phyloP scores from a whole-genome alignment of 2,888 invertebrate species.

The Caenorhabditis plicata region DNA sequence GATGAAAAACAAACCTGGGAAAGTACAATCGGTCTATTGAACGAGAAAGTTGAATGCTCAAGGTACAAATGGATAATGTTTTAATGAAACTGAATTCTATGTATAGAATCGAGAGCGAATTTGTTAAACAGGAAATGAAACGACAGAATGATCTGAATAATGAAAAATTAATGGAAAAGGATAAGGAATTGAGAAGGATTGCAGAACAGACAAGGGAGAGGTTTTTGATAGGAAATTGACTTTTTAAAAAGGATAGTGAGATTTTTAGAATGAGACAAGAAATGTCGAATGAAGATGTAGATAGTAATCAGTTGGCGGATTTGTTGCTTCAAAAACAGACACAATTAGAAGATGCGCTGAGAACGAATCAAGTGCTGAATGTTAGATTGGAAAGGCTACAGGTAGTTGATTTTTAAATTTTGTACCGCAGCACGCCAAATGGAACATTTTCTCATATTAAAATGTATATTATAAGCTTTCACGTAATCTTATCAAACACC shows the following conservation, averaged over 20 bases:
- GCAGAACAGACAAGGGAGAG: conserved; percentile 41
- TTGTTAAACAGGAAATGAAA: conserved; percentile 45
- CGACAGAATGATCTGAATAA: conserved; percentile 28
- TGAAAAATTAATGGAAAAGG: conserved; percentile 36
- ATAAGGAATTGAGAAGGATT: conserved; percentile 46
- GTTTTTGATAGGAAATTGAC: background rate
- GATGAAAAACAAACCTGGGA: conserved; percentile 43
- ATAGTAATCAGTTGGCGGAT: conserved; percentile 19
- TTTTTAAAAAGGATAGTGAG: background rate
- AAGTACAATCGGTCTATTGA: conserved; percentile 28
- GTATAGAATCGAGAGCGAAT: conserved; percentile 42
- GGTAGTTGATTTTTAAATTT: conserved; percentile 14
- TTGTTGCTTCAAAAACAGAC: conserved; percentile 80
- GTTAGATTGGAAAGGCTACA: conserved; percentile 78
- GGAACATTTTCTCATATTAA: too few relatives aligned
- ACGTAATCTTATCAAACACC: too few relatives aligned
- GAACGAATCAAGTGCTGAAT: conserved; percentile 82
- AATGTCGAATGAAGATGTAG: conserved; percentile 28
- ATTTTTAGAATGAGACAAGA: conserved; percentile 13
- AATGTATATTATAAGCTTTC: too few relatives aligned
- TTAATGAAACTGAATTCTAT: background rate
- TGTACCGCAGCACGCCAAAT: too few relatives aligned
- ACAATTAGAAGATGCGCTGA: conserved; percentile 79
- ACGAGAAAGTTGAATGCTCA: conserved; percentile 47
- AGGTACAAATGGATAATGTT: conserved; percentile 11